Conservation (phyloP, 2,113 vertebrate genomes). For the Syrrhaptes paradoxus region DNA sequence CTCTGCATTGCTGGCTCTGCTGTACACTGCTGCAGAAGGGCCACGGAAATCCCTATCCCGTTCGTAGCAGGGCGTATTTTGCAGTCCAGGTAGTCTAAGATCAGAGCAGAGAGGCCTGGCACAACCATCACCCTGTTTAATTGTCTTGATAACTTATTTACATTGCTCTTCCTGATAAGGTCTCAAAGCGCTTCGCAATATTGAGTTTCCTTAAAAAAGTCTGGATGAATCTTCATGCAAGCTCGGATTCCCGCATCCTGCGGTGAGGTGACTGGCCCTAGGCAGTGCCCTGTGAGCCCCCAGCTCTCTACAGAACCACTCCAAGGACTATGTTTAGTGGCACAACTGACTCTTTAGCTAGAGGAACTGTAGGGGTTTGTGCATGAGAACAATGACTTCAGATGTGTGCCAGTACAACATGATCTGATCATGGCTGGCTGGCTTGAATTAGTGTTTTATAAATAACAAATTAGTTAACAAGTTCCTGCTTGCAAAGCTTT, state of each 20-base stretch:
- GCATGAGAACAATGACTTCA: neutral
- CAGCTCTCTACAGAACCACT: neutral
- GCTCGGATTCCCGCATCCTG: neutral
- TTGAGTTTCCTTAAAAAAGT: neutral
- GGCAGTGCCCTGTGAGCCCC: neutral
- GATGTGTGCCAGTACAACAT: neutral
- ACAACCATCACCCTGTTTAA: neutral
- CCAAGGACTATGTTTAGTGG: accelerated
- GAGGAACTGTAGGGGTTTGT: neutral
- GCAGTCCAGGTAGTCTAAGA: neutral
- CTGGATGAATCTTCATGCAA: neutral
- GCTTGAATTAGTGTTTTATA: neutral
- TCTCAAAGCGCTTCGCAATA: neutral
- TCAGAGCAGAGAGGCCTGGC: neutral
- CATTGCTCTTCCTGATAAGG: neutral
- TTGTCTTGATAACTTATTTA: neutral
- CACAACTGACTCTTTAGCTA: neutral
- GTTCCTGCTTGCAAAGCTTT: neutral
- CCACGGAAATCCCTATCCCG: neutral
- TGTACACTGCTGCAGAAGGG: neutral
- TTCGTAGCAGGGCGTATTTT: neutral
- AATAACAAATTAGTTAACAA: neutral
- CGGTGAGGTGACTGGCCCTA: neutral
- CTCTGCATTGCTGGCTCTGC: neutral
- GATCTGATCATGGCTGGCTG: neutral